A percentile compares a stretch with the other conserved stretches of the same genome.
Conservation (phyloP, 2,797 vertebrate genomes). For the Sebastes steindachneri region DNA sequence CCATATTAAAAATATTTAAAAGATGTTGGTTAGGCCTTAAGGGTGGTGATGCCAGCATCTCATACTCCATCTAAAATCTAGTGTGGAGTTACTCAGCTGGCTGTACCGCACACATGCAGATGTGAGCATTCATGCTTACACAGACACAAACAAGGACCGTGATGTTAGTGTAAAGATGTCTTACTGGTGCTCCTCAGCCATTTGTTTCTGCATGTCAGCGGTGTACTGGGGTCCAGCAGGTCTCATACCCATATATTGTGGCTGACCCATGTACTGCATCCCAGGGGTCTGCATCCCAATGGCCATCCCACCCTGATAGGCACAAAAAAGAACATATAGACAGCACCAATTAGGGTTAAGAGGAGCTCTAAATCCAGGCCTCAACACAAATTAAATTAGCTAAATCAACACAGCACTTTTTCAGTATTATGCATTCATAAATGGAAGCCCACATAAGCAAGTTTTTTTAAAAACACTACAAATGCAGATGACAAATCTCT, state of each 20-base stretch:
- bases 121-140: neutral
- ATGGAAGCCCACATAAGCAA: neutral
- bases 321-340: neutral
- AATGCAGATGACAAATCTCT: neutral
- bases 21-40: neutral
- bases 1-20: neutral
- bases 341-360: neutral
- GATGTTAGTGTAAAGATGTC: constrained; percentile 43
- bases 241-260: constrained; percentile 92
- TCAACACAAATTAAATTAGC: neutral
- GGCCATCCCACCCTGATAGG: constrained; percentile 89
- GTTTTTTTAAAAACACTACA: neutral
- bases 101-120: neutral
- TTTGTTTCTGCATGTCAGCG: constrained; percentile 96
- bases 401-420: constrained; percentile 13
- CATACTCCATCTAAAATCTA: neutral
- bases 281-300: constrained; percentile 91
- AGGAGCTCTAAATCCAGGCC: neutral
- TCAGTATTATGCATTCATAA: neutral
- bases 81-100: neutral
- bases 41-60: neutral
- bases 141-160: neutral
- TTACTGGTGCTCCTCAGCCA: constrained; percentile 98
- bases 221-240: constrained; percentile 89
- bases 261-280: constrained; percentile 93